Evolutionary conservation across 2,888 invertebrate species (phyloP), one percentile per base, ranked within the genome.

Genomic region (Eustalomyia histrio): DNA sequence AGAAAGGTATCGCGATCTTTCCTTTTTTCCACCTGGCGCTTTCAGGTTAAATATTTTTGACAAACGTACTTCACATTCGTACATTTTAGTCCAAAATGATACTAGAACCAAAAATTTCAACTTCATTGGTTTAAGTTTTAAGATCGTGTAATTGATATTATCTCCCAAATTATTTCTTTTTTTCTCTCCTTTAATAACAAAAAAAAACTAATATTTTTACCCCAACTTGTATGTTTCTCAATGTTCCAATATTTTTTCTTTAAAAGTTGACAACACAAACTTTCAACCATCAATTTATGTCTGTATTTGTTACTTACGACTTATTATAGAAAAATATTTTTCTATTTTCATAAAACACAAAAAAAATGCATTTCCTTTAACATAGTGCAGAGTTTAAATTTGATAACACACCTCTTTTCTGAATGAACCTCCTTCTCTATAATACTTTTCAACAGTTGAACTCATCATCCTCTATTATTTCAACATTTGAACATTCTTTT

Each of bases 401-500:
- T 24, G 16, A n/a, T 52, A 14, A n/a, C 6, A 63, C 47, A 67
- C 61, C 67, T 35, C 61, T 12, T 50, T 53, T 47, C n/a, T 55
- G 24, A 24, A n/a, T 12, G n/a, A n/a, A n/a, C n/a, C 1, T 58
- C 10, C 55, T 10, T 35, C 24, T 39, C 24, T 55, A 12, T 5
- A 9, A 9, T 24, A 12, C n/a, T 1, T 17, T 55, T 18, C 8
- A 21, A 12, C 29, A 17, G 16, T 29, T 29, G n/a, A 47, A 21
- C 50, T 61, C 65, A 67, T 10, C 60, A 53, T 18, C 72, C 47
- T 55, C 60, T 47, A 73, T 79, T 79, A 73, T 73, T 57, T 35
- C 57, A 55, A 61, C 24, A 67, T 61, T 73, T 39, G 39, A 55
- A 60, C 65, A 72, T 61, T 21, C 17, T 73, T 67, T 55, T 60